Evolutionary conservation across 2,797 vertebrate genomes (phyloP).

Genomic region (Furcifer pardalis): DNA sequence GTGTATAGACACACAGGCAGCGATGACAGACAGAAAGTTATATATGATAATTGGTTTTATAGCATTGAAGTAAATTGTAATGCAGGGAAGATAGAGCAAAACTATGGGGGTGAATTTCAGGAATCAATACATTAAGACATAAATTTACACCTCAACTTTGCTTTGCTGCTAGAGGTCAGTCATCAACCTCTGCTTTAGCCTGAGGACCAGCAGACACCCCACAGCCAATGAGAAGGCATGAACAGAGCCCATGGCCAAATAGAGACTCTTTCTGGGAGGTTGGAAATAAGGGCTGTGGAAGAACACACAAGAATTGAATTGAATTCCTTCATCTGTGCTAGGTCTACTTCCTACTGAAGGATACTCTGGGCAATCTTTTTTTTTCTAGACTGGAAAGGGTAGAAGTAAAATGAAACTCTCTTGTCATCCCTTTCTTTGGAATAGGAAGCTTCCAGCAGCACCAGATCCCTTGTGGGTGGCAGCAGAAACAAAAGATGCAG

Average conservation of each 20-base stretch:
- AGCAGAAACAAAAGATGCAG: no score
- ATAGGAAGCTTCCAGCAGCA: no score
- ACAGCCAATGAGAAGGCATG: no score
- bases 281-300: not conserved
- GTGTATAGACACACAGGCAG: no score
- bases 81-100: slow-evolving; percentile 38
- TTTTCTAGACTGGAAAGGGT: not conserved
- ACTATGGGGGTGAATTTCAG: slow-evolving; percentile 54
- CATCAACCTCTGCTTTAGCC: not conserved
- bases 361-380: not conserved
- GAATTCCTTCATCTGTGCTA: not conserved
- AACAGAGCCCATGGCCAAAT: no score
- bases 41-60: not conserved
- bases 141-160: not conserved
- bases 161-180: not conserved
- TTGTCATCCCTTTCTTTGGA: not conserved
- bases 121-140: slow-evolving; percentile 23
- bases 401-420: not conserved
- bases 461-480: not conserved
- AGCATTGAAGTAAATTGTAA: not conserved
- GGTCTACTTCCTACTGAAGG: no score
- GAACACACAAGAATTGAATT: no score
- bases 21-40: not conserved
- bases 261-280: not conserved
- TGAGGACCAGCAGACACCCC: no score